These are phyloP conservation scores for Lineus longissimus DNA, from an alignment of 1,140 invertebrate genomes.

Conservation along the genomic window DNA sequence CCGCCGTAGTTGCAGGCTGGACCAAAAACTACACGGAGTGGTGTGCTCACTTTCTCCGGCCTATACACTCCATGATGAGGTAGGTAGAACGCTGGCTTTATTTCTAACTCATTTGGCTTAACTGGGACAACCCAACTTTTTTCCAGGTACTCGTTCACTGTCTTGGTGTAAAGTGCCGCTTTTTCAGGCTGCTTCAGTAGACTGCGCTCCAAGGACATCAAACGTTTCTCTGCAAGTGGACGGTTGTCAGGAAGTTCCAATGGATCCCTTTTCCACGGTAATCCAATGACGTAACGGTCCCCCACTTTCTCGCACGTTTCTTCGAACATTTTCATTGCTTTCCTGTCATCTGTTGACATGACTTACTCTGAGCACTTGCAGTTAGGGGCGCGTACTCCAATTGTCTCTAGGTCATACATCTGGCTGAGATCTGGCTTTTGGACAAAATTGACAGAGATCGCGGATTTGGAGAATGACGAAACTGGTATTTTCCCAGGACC, in stretches of 20 bases:
- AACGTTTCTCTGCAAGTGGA: neutral
- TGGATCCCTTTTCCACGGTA: neutral
- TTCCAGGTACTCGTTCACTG: neutral
- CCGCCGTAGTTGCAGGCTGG: neutral
- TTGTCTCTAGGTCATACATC: too few relatives aligned
- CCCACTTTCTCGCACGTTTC: too few relatives aligned
- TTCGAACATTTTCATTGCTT: neutral
- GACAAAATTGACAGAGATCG: neutral
- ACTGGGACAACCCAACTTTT: neutral
- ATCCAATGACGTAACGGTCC: too few relatives aligned
- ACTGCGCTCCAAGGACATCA: neutral
- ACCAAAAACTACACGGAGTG: conserved; percentile 2
- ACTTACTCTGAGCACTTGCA: neutral
- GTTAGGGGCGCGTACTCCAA: neutral
- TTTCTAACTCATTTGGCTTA: neutral
- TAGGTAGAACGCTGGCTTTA: neutral
- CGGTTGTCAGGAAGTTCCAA: neutral
- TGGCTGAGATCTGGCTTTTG: too few relatives aligned
- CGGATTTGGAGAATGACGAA: neutral
- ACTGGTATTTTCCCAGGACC: too few relatives aligned
- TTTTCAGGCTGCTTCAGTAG: neutral
- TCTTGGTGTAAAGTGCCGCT: neutral
- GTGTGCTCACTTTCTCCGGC: neutral
- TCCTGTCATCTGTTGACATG: neutral
- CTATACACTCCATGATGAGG: neutral